phyloP scores from a whole-genome alignment of 2,888 invertebrate genomes.

The Polydrusus pterygomalis region DNA sequence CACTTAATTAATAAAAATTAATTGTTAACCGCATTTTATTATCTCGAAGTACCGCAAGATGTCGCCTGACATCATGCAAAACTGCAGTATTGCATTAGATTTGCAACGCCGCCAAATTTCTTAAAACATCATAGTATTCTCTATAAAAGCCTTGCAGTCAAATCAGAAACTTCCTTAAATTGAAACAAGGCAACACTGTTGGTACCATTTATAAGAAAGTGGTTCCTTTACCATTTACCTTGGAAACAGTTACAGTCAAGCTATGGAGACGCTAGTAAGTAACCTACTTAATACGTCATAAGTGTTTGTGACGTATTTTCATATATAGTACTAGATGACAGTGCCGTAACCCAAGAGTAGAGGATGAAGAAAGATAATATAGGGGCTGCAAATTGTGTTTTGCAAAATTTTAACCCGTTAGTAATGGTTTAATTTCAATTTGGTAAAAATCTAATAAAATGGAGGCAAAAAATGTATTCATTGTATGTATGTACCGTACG shows the following conservation, averaged over 20 bases:
- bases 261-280: conserved; percentile 1
- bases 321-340: conserved; percentile 1
- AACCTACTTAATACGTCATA: conserved; percentile 29
- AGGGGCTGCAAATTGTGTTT: too few relatives aligned
- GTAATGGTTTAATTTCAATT: too few relatives aligned
- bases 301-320: conserved; percentile 25
- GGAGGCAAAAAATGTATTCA: too few relatives aligned
- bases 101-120: neutral
- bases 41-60: conserved; percentile 13
- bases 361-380: too few relatives aligned
- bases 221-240: conserved; percentile 22
- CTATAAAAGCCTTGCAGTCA: neutral
- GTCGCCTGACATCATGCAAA: conserved; percentile 14
- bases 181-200: neutral
- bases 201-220: conserved; percentile 20
- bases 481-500: too few relatives aligned
- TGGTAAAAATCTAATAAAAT: too few relatives aligned
- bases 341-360: neutral
- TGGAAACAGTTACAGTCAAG: conserved; percentile 18
- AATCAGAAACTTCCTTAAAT: neutral
- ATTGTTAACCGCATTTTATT: conserved; percentile 9
- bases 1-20: conserved; percentile 14
- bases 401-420: too few relatives aligned
- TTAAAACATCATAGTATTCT: neutral
- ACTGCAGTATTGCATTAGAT: conserved; percentile 12